Evolutionary conservation across 2,113 vertebrate genomes (phyloP), one percentile per base, ranked within the genome.

Genomic region (Grammatotria lemairii): DNA sequence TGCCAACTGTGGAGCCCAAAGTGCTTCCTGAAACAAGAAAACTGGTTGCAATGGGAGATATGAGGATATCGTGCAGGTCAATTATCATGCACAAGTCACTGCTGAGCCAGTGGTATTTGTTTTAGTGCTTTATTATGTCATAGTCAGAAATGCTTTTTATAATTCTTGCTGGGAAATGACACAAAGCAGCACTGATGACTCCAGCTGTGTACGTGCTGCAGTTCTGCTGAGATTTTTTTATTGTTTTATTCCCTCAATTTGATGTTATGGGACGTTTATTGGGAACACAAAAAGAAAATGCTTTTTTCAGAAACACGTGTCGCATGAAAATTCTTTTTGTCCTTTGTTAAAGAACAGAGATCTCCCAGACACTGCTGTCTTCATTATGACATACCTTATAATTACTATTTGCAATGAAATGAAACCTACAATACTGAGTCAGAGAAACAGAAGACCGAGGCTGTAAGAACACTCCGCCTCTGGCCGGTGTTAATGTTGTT

Each of bases 401-500:
- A 16, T 63, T 23, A 8, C 23, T 57, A 13, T 88, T 87, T 49
- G 49, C 8, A 23, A 49, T 60, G 54, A 91, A 89, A 78, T 3
- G 14, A 92, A 91, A 91, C 68, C 55, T 65, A 8, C 80, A 82
- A 57, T 78, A 68, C 58, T 1, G 23, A 78, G 13, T 78, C 2
- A 6, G 5, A n/a, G 60, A 65, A 87, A 79, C 31, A 82, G 8
- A 42, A 33, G 51, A 51, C 12, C 1, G 3, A 83, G 10, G 26
- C 80, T 75, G 82, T 75, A 63, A 75, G 49, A 80, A 54, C n/a
- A n/a, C 84, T 85, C 31, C 21, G 0, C 87, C 82, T 26, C 54
- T 90, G 92, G 86, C 89, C 82, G 88, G 80, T 12, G 90, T 91
- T 83, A 26, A 84, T 19, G 6, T 63, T 73, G 78, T 82, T 65